Percentiles rank a stretch among this genome's conserved stretches.
Evolutionary conservation across 2,888 invertebrate genomes (phyloP).

Genomic region (Hololepta plana): DNA sequence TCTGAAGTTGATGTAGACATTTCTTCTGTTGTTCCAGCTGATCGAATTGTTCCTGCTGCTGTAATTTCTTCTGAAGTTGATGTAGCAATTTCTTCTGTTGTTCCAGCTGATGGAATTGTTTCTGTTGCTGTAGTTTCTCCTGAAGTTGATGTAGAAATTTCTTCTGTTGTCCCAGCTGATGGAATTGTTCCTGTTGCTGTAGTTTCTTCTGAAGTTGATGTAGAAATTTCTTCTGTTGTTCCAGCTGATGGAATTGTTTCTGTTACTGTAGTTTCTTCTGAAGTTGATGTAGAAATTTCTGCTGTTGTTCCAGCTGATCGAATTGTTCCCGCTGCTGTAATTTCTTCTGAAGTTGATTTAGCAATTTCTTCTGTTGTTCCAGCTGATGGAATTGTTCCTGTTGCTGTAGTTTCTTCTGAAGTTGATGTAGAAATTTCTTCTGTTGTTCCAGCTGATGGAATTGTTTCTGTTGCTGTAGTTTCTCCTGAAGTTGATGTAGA

Average conservation of each 20-base stretch:
- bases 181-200: not conserved
- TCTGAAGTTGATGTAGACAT: too few species aligned
- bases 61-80: not conserved
- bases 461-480: not conserved
- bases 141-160: not conserved
- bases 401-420: not conserved
- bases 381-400: not conserved
- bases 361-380: not conserved
- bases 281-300: not conserved
- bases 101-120: not conserved
- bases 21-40: too few species aligned
- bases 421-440: conserved; percentile 1
- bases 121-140: not conserved
- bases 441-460: not conserved
- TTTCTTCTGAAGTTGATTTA: not conserved
- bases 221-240: conserved; percentile 1
- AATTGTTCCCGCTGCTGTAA: not conserved
- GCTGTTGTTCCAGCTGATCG: conserved; percentile 1
- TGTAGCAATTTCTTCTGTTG: not conserved
- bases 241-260: not conserved
- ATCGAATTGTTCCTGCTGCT: too few species aligned
- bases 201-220: conserved; percentile 2
- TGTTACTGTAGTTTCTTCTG: too few species aligned
- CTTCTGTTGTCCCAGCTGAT: not conserved
- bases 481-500: not conserved